Base-by-base conservation (phyloP, 2,113 vertebrate genomes). In the Lamprotornis superbus region DNA sequence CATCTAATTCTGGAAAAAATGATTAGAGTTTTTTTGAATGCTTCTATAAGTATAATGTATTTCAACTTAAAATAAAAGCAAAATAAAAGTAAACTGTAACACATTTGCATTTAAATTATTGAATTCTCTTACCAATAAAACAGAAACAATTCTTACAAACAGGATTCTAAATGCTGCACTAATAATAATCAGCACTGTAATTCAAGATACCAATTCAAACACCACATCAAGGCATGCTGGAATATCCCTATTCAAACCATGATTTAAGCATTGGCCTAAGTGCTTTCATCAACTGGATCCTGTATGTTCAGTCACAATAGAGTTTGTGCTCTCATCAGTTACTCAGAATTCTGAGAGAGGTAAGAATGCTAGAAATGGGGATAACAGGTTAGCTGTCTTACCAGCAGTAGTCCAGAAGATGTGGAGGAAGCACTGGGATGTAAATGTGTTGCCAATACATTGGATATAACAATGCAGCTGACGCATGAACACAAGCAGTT, bases 401-500 rank as follows among this genome's bases (percentile, higher is more conserved):
- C 99, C 99, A 99, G 98, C 99, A 99, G 98, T 99, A 99, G 98
- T 99, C 99, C 98, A 99, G 98, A 63, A 99, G 98, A 97, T 99
- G 99, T 44, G 99, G 98, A 87, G 99, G 99, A 91, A 99, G 98
- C 74, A 99, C 99, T 8, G 99, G 99, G 98, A 99, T 99, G 98
- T 99, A 99, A 96, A 99, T 99, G 95, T 99, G 99, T 71, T 99
- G 99, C 99, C 99, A 99, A 97, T 98, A 98, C 99, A 99, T 99
- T 50, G 99, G 99, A 96, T 98, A 99, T 25, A 99, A 98, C 97
- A 99, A 98, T 91, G 99, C 98, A 56, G 98, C 98, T 47, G 99
- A 98, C 18, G 98, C 99, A 73, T 99, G 99, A 96, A 99, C 98
- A 97, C 99, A 99, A 93, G 99, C 99, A 39, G 99, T 99, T 98